Base-by-base conservation (phyloP, 2,888 invertebrate genomes). In the Calephelis perditalis region DNA sequence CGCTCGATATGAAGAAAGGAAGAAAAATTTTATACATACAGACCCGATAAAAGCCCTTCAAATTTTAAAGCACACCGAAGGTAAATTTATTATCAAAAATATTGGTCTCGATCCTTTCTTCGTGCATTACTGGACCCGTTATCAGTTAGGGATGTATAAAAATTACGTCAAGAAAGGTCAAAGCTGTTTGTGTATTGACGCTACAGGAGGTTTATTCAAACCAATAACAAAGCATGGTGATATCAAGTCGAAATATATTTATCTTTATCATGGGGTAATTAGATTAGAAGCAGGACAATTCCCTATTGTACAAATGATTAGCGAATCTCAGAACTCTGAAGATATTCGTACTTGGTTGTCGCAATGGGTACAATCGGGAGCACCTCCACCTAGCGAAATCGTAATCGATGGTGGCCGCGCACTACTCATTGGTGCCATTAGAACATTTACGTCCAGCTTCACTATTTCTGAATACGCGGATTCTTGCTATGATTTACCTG, bases 331-430 rank as follows among this genome's bases (percentile, higher is more conserved):
- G 6, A 45, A 11, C 45, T 26, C 15, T 43, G 7, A 57, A 26
- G 10, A 8, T 44, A 57, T 15, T 44, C 57, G 6, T 43, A 15
- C 43, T 45, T 57, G 57, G 57, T 43, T 57, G 4, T 9, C 8
- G 35, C 15, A 57, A 45, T 58, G 58, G 58, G 12, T 58, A n/a
- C 36, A n/a, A 49, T 58, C 58, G 26, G 49, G 49, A 58, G 58
- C 58, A 10, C 58, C 58, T 46, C 46, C 5, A n/a, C 49, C 58
- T 7, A 58, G 46, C 7, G 58, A 58, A 58, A n/a, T 58, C 5
- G 58, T 58, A 12, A 58, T 58, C 36, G 58, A 58, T 58, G 47
- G 58, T 35, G 47, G 58, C 40, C 46, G 47, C 6, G 58, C 49
- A 9, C 9, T 58, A 10, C 37, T 58, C 35, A 58, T 49, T 46